Evolutionary conservation across 2,113 vertebrate species (phyloP), one percentile per base, ranked within the genome.

Genomic region (Odobenus rosmarus): DNA sequence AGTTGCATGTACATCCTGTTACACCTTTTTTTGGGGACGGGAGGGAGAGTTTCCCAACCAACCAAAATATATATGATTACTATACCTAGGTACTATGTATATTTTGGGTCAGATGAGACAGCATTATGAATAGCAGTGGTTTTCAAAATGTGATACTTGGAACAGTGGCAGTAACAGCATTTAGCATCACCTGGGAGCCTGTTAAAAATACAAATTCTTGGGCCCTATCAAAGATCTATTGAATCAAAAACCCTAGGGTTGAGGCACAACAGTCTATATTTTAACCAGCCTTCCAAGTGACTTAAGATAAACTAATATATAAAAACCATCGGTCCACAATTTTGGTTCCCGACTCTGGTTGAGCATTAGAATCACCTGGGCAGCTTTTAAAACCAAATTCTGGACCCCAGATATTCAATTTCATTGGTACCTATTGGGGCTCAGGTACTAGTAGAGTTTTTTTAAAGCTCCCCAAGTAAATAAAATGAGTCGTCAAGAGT

Each of bases 321-420:
- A 23, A 83, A 49, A 94, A 80, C 23, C 16, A 36, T 1, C 36
- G 3, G 1, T 51, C 3, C 18, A 59, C 9, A 72, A 12, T 23
- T 93, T 67, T 53, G 33, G 13, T 61, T 93, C 55, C 77, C 24
- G 79, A 42, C 2, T 59, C 69, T 42, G 42, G 1, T 2, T 77
- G 33, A 95, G 42, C 11, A 51, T 55, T 85, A 81, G 21, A 97
- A 85, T 55, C 12, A 67, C 28, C 8, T 49, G 24, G 11, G 4
- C 10, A 76, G 46, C 31, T 59, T 85, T 77, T 57, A 6, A 95
- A 94, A 88, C 2, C 21, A 90, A 94, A 85, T 69, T 83, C 11
- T 62, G 19, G 4, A 7, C 24, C 0, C 8, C 39, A n/a, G 21
- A 79, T 67, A 46, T 21, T 51, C 28, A 72, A 71, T 88, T 84